These are phyloP conservation scores for Saturnia pavonia DNA, from an alignment of 2,888 invertebrate genomes.

Conservation along the genomic window DNA sequence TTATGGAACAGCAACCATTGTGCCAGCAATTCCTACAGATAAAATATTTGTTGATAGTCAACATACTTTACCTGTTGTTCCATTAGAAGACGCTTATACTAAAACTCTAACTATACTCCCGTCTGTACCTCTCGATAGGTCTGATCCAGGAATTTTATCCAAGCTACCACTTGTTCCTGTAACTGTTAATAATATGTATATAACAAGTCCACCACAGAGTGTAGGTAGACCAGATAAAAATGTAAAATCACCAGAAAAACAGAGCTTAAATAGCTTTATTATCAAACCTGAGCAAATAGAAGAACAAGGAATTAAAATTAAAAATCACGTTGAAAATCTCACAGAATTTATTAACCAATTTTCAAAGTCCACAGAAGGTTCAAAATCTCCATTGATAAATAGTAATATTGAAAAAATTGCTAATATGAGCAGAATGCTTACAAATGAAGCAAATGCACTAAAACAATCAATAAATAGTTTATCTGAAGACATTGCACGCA, in stretches of 20 bases:
- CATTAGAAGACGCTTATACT: background rate
- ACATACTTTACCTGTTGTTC: slow-evolving; percentile 3
- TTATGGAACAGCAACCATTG: slow-evolving; percentile 1
- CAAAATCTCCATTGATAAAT: slow-evolving; percentile 42
- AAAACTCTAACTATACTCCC: background rate
- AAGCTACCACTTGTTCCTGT: background rate
- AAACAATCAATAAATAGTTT: slow-evolving; percentile 65
- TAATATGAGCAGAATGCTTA: slow-evolving; percentile 65
- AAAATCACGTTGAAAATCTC: slow-evolving; percentile 51
- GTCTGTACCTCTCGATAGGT: background rate
- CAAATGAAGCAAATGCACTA: slow-evolving; percentile 68
- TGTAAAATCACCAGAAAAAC: slow-evolving; percentile 25
- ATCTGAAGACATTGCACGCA: slow-evolving; percentile 58
- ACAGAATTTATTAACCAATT: slow-evolving; percentile 49
- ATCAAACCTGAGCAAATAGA: slow-evolving; percentile 31
- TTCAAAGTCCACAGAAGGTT: slow-evolving; percentile 38
- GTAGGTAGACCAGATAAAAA: background rate
- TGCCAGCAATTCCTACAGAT: slow-evolving; percentile 9
- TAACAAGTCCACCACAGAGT: background rate
- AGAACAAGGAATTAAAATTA: slow-evolving; percentile 43
- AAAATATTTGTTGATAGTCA: background rate
- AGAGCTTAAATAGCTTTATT: slow-evolving; percentile 30
- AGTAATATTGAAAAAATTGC: slow-evolving; percentile 68
- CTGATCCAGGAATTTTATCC: background rate
- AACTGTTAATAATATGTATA: background rate